Evolutionary conservation across 2,797 vertebrate genomes (phyloP), one percentile per base, ranked within the genome.

Genomic region (Nannoperca obscura): DNA sequence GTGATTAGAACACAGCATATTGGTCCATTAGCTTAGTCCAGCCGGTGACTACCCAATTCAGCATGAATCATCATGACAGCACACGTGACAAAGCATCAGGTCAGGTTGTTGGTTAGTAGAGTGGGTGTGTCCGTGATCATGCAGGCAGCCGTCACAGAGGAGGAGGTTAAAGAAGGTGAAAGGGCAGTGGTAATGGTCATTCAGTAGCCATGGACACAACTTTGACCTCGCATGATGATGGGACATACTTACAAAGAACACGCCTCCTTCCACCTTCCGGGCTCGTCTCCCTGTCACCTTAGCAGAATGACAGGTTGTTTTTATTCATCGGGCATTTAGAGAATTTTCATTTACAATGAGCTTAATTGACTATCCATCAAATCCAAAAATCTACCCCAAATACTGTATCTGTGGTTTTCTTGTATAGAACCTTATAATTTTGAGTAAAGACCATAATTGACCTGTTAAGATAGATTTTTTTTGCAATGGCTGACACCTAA

Each of bases 241-340:
- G 47, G 65, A 63, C 77, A 95, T 96, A 96, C 95, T 96, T 94
- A 96, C 95, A 53, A 96, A 96, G 87, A 95, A 96, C 81, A 96
- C 78, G 88, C 86, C 95, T 94, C 95, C 95, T 68, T 96, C 95
- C 94, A 96, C 95, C 92, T 96, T 96, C 92, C 95, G 94, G 90
- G 87, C 82, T 81, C 92, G 92, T 92, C 95, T 94, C 71, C 90
- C 92, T 86, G 92, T 88, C 88, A 94, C 94, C 95, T 95, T 94
- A 53, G 93, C 88, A 94, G 78, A 95, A 94, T 78, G 71, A 95
- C 83, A 95, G 82, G 90, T 87, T 88, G 82, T 64, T 89, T 91
- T 84, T 80, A 92, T 64, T 86, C 34, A 81, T 60, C 1, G 54
- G 6, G 13, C 24, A 58, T 42, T 55, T 57, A 78, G 17, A 74